Conservation (phyloP, 1,140 invertebrate genomes). For the Orchesella cincta region DNA sequence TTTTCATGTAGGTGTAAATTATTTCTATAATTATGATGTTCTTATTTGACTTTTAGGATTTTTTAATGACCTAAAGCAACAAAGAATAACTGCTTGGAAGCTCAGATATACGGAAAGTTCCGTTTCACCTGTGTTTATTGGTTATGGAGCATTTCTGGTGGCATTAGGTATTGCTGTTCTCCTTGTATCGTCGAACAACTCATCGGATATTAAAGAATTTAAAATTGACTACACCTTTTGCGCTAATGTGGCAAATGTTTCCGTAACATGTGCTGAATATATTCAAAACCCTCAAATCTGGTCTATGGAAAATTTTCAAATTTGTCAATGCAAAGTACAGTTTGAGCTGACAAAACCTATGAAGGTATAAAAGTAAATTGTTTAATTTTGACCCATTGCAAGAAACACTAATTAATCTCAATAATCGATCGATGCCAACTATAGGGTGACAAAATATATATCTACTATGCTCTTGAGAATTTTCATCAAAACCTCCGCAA, state of each 20-base stretch:
- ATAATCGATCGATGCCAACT: not conserved
- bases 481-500: conserved; percentile 98
- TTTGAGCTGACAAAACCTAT: conserved; percentile 64
- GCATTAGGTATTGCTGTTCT: conserved; percentile 86
- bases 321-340: conserved; percentile 69
- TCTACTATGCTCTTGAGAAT: conserved; percentile 97
- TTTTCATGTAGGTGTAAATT: too few relatives aligned
- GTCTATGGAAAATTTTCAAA: not conserved
- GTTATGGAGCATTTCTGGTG: conserved; percentile 94
- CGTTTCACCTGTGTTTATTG: conserved; percentile 93
- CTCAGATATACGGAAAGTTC: conserved; percentile 95
- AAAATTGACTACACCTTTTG: conserved; percentile 1
- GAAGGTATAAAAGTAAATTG: conserved; percentile 28
- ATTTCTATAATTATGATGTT: not conserved
- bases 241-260: not conserved
- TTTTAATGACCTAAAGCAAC: conserved; percentile 71
- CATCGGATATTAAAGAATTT: not conserved
- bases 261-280: conserved; percentile 59
- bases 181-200: not conserved
- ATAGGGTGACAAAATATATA: conserved; percentile 78
- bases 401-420: not conserved
- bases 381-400: not conserved
- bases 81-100: conserved; percentile 96
- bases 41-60: not conserved
- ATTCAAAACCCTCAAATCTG: conserved; percentile 38